Base-by-base conservation (phyloP, 2,797 vertebrate genomes). In the Vespertilio murinus region DNA sequence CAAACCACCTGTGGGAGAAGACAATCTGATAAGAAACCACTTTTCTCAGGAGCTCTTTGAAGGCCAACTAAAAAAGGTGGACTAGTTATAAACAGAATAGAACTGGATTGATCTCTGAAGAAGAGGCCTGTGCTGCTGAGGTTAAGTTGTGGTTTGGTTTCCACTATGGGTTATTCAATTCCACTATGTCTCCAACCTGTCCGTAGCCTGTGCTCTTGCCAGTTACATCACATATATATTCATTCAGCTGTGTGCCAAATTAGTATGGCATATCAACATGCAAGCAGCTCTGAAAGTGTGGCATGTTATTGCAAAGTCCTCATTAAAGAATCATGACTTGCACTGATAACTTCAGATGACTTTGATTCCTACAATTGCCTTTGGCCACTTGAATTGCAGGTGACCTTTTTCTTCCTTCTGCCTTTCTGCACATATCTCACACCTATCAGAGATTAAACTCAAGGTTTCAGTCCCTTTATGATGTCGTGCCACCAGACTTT, bases 1-100 rank as follows among this genome's bases (percentile, higher is more conserved):
- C 77, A 75, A 93, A 75, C n/a, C 84, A 83, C 12, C 12, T 80
- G 73, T 49, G 12, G 69, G 40, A 91, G 54, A 96, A 92, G 52
- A 10, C 45, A 38, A 8, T 91, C 49, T 96, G 40, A 91, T 33
- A 13, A 40, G 40, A 77, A 95, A 90, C 67, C n/a, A 73, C 20
- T 81, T 89, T 85, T 85, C 7, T 49, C 6, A 28, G 59, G 78
- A 73, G 8, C 2, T 20, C 40, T 59, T 80, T 22, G 22, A 25
- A 12, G 38, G 3, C 52, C n/a, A 35, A 73, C 16, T 82, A 82
- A 78, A 45, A 86, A 10, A 94, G 42, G 23, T 77, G 75, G 33
- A 79, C 16, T 64, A 79, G 18, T 64, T 91, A n/a, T 81, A 73
- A 93, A 77, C 10, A 77, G 42, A 90, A 88, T 40, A 91, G 22